Evolutionary conservation across 1,140 invertebrate species (phyloP).

Genomic region (Drosophila athabasca): DNA sequence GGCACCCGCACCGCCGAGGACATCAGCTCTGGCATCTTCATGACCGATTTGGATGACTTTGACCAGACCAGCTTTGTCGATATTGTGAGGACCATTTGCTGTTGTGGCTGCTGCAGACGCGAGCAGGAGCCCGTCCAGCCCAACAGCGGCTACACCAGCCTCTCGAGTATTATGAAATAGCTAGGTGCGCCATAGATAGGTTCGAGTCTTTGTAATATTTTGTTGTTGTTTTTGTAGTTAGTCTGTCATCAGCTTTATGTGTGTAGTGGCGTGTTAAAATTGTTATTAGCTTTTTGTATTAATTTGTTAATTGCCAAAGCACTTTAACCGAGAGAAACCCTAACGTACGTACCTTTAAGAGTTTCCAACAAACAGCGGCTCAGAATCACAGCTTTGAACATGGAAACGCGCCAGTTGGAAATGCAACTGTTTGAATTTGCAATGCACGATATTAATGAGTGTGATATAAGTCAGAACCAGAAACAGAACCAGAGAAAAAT

Average conservation of each 20-base stretch:
- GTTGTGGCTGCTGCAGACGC: constrained; percentile 74
- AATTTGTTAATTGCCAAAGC: constrained; percentile 48
- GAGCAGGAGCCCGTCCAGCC: constrained; percentile 27
- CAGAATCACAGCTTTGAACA: not conserved
- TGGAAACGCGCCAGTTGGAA: constrained; percentile 1
- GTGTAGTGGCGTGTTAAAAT: constrained; percentile 27
- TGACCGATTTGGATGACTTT: constrained; percentile 84
- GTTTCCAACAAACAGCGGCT: constrained; percentile 22
- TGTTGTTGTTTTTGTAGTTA: constrained; percentile 4
- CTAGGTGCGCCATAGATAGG: constrained; percentile 28
- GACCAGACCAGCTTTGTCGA: constrained; percentile 79
- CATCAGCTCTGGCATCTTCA: constrained; percentile 89
- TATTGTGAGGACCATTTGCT: constrained; percentile 84
- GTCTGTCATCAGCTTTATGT: constrained; percentile 29
- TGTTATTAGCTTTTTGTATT: constrained; percentile 50
- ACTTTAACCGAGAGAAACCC: constrained; percentile 21
- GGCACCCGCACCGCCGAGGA: constrained; percentile 88
- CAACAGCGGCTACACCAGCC: constrained; percentile 75
- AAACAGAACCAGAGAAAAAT: constrained; percentile 49
- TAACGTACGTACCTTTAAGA: constrained; percentile 26
- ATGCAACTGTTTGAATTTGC: constrained; percentile 10
- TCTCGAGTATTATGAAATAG: constrained; percentile 82
- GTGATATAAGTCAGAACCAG: constrained; percentile 40
- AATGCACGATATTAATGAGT: constrained; percentile 30
- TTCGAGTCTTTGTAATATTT: constrained; percentile 25